Base-by-base conservation (phyloP, 2,113 vertebrate species). In the Leptocoma aspasia region DNA sequence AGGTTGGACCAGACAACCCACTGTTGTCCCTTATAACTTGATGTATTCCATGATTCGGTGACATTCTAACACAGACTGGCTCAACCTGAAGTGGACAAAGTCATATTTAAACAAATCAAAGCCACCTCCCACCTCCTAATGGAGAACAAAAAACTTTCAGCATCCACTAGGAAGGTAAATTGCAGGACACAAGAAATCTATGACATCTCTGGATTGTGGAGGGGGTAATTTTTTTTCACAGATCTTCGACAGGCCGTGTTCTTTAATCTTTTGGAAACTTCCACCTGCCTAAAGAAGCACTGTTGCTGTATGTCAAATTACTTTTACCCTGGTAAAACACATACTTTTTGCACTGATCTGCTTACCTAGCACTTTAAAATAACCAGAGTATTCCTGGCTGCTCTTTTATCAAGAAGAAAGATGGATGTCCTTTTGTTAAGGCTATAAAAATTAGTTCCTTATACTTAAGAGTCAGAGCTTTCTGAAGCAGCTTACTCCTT, bases 401-500 rank as follows among this genome's bases (percentile, higher is more conserved):
- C 17, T 94, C 53, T 90, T 89, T 85, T 37, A 94, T 82, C 57
- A 93, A 76, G 52, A 82, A 53, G 78, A 86, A 89, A 82, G 70
- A 96, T 76, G n/a, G 41, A 71, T 93, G 49, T 41, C 75, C 37
- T 90, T 69, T 69, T 0, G 0, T 72, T 82, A 88, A 92, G 53
- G 45, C 66, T 87, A 52, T 76, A 92, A 93, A 95, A 95, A 94
- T 76, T 87, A 91, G 65, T 68, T 82, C 59, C 69, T 72, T 52
- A 28, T 13, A 83, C 63, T 80, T 91, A 72, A 50, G 70, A 93
- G 88, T 93, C 94, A 96, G 19, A 87, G 49, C 35, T 91, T 93
- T 82, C 73, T 79, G 41, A 89, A 94, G 61, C 20, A 90, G 70
- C 49, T 92, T 70, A 52, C 27, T 94, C 28, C 50, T 79, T 87